Conservation (phyloP, 2,113 vertebrate species). For the Daubentonia madagascariensis region DNA sequence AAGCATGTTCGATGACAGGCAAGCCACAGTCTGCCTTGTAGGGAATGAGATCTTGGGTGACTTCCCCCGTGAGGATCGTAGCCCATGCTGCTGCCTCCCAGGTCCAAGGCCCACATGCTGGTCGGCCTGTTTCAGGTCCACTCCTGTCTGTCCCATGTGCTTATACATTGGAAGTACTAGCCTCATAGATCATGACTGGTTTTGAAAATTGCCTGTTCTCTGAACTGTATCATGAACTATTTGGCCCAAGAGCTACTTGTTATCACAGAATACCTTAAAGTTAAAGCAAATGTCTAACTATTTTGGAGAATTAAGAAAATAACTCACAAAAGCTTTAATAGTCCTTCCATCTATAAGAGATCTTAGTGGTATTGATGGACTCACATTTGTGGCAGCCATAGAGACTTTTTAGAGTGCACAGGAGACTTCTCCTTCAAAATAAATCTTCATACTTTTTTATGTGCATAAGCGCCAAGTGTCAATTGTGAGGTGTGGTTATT, state of each 20-base stretch:
- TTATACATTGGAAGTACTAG: neutral
- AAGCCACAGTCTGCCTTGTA: neutral
- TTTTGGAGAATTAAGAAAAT: neutral
- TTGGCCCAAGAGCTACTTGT: neutral
- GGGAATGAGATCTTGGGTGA: neutral
- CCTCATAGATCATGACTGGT: neutral
- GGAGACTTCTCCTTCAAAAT: neutral
- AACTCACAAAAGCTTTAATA: neutral
- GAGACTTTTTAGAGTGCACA: neutral
- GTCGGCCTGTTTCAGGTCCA: neutral
- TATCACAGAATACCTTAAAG: neutral
- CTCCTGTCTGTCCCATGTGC: neutral
- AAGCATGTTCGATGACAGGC: neutral
- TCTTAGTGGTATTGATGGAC: neutral
- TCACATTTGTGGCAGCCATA: neutral
- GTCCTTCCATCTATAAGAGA: neutral
- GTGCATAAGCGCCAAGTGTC: neutral
- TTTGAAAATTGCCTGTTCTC: neutral
- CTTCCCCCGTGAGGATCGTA: neutral
- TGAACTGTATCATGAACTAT: neutral
- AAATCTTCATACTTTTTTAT: neutral
- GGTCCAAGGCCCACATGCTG: too few species aligned
- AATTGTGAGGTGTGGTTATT: neutral
- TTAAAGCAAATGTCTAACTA: neutral
- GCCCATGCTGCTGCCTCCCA: neutral